A percentile compares a stretch with the other conserved stretches of the same genome.
phyloP scores from a whole-genome alignment of 2,797 vertebrate species.

The Apogon hyalosoma region DNA sequence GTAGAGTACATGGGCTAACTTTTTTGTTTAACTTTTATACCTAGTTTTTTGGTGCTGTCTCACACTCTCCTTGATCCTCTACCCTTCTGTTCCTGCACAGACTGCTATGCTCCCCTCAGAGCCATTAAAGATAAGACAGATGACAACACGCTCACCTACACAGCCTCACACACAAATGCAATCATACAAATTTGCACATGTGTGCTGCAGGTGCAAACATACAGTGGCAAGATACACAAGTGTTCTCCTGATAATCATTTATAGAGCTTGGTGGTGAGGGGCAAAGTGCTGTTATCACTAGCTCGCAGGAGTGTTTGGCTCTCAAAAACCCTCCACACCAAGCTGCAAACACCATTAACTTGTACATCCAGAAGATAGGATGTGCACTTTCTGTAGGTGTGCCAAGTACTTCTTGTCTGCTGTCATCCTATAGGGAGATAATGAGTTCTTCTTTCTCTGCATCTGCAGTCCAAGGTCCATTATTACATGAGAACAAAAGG shows the following conservation, averaged over 20 bases:
- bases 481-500: constrained; percentile 63
- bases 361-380: constrained; percentile 65
- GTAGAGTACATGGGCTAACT: background rate
- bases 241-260: constrained; percentile 73
- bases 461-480: constrained; percentile 49
- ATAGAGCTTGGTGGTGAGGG: constrained; percentile 52
- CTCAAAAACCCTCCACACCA: constrained; percentile 63
- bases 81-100: background rate
- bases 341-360: constrained; percentile 74
- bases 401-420: constrained; percentile 60
- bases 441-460: constrained; percentile 60
- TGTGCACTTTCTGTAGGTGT: constrained; percentile 53
- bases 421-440: constrained; percentile 71
- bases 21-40: constrained; percentile 1
- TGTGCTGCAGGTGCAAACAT: constrained; percentile 58
- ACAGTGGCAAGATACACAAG: constrained; percentile 56
- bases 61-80: constrained; percentile 11
- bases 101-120: constrained; percentile 7
- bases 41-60: background rate
- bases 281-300: constrained; percentile 76
- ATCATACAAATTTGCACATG: constrained; percentile 15
- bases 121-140: constrained; percentile 54
- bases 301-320: constrained; percentile 63
- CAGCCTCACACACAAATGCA: constrained; percentile 6
- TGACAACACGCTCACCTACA: constrained; percentile 27